Evolutionary conservation across 2,797 vertebrate species (phyloP).

Genomic region (Danio aesculapii): DNA sequence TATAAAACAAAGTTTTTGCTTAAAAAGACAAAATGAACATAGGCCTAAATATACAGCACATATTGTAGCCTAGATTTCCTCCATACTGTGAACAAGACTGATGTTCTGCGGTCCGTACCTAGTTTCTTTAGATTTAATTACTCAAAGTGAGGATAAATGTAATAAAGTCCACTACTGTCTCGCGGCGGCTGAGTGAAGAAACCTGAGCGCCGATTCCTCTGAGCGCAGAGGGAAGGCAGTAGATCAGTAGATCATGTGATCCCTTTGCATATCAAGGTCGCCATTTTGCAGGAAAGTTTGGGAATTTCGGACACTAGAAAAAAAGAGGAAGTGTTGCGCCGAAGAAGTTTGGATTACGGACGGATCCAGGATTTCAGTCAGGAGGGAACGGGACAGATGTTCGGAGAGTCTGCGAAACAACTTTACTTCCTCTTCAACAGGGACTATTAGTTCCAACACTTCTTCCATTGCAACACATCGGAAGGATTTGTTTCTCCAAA

Average conservation of each 20-base stretch:
- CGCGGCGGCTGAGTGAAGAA: constrained; percentile 28
- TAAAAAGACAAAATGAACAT: not conserved
- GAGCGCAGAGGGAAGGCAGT: constrained; percentile 58
- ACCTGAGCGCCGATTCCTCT: constrained; percentile 60
- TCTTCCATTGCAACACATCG: constrained; percentile 9
- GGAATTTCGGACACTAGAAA: constrained; percentile 71
- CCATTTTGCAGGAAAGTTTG: constrained; percentile 89
- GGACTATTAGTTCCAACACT: constrained; percentile 27
- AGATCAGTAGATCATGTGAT: constrained; percentile 74
- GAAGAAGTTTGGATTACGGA: constrained; percentile 56
- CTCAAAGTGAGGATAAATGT: constrained; percentile 30
- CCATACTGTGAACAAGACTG: not conserved
- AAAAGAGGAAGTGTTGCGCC: constrained; percentile 56
- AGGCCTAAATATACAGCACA: not conserved
- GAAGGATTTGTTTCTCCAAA: not conserved
- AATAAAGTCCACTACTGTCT: constrained; percentile 30
- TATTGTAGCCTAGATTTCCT: not conserved
- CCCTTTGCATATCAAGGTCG: constrained; percentile 74
- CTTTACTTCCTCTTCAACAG: constrained; percentile 39
- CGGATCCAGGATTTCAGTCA: constrained; percentile 1
- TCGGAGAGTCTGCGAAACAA: constrained; percentile 36
- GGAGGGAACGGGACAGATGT: not conserved
- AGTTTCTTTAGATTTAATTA: constrained; percentile 23
- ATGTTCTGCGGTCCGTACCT: not conserved
- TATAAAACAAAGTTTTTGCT: not conserved